Percentiles rank a stretch among this genome's conserved stretches.
Evolutionary conservation across 1,140 invertebrate species (phyloP).

Genomic region (Physella acuta): DNA sequence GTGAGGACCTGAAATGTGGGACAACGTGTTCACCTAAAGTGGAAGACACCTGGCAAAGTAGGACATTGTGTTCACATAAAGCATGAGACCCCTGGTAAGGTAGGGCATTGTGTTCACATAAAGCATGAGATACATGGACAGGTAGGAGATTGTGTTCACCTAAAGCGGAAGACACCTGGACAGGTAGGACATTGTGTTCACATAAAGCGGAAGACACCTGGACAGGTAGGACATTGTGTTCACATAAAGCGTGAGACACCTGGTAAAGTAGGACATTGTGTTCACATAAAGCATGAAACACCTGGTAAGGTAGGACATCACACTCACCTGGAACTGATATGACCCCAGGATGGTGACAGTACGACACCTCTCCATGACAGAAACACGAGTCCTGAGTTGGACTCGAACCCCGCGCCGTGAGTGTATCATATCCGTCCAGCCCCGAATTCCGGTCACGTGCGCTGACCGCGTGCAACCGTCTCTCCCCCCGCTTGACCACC

Average conservation of each 20-base stretch:
- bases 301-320: background rate
- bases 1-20: too few relatives aligned
- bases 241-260: background rate
- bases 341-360: constrained; percentile 15
- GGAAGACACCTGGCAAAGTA: too few relatives aligned
- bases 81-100: too few relatives aligned
- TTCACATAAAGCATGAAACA: background rate
- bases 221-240: background rate
- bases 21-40: too few relatives aligned
- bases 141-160: background rate
- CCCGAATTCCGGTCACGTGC: background rate
- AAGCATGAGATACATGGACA: too few relatives aligned
- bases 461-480: background rate
- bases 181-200: background rate
- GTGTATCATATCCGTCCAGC: background rate
- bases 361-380: constrained; percentile 19
- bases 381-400: background rate
- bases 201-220: background rate
- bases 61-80: too few relatives aligned
- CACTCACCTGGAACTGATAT: constrained; percentile 2
- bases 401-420: background rate
- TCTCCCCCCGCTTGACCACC: background rate
- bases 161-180: background rate
- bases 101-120: too few relatives aligned
- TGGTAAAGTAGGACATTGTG: background rate